phyloP scores from a whole-genome alignment of 2,113 vertebrate species.

The Ammospiza nelsoni region DNA sequence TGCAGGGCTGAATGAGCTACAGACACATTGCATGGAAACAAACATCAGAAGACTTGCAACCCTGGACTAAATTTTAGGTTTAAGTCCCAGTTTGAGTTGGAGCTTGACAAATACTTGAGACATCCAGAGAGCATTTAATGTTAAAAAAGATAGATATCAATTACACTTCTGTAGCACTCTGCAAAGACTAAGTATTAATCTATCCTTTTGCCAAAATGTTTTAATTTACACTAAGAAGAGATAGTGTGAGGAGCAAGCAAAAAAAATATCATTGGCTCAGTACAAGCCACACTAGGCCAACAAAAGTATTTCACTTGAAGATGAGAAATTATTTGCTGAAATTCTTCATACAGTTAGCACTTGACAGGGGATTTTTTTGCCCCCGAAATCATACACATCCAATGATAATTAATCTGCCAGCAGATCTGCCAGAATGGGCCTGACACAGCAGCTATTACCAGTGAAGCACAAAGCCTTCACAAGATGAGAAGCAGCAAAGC shows the following conservation, averaged over 20 bases:
- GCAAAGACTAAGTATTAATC: not conserved
- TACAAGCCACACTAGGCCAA: not conserved
- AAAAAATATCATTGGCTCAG: not conserved
- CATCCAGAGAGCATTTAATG: not conserved
- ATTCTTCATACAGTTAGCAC: not conserved
- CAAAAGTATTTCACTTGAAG: not conserved
- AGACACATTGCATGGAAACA: not conserved
- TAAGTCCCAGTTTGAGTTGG: not conserved
- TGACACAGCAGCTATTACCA: slow-evolving; percentile 12
- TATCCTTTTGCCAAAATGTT: not conserved
- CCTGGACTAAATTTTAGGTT: not conserved
- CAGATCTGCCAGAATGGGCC: not conserved
- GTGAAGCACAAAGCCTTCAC: not conserved
- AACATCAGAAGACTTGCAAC: not conserved
- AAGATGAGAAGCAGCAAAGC: not conserved
- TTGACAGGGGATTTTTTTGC: not conserved
- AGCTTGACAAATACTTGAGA: not conserved
- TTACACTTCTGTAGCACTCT: not conserved
- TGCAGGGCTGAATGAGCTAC: not conserved
- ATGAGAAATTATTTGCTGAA: slow-evolving; percentile 18
- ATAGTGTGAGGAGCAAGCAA: not conserved
- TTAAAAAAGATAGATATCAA: not conserved
- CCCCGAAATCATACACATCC: not conserved
- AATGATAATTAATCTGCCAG: slow-evolving; percentile 8
- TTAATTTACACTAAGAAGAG: not conserved